Base-by-base conservation (phyloP, 2,113 vertebrate genomes). In the Felis chaus region DNA sequence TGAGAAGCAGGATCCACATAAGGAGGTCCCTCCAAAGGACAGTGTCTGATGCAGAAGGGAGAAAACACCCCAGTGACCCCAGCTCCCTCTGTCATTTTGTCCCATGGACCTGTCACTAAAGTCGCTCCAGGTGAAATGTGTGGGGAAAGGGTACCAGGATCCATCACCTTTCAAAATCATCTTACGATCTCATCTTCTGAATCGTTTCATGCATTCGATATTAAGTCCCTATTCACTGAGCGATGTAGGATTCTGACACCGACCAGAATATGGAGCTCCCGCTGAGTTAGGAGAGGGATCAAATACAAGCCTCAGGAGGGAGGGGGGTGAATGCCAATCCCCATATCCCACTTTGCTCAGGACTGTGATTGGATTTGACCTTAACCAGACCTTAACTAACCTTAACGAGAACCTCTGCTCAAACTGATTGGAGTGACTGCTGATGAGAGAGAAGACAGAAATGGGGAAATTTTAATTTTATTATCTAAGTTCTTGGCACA, bases 401-500 rank as follows among this genome's bases (percentile, higher is more conserved):
- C 27, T n/a, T 36, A 19, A 57, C 63, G 31, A 83, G 61, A 90
- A 88, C 5, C 57, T 81, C n/a, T 55, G 50, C 48, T 29, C 57
- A 81, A 29, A 57, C 0, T 18, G 27, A 15, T 23, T 33, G 12
- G 50, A 45, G 48, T 31, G 31, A 61, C 41, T 88, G 13, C 66
- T 91, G 29, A 25, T 45, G 10, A 71, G 15, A 50, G 74, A 74
- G 31, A 95, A 91, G 36, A 78, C 31, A 31, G 36, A 85, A 90
- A 85, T 39, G 18, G 15, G 41, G 31, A 80, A 16, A 14, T 25
- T 90, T 71, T 89, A n/a, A 78, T 90, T 86, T 63, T 68, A 63
- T 84, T 68, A 86, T 83, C 39, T 81, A 93, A 89, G 41, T 61
- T 90, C n/a, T 13, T 50, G 36, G 12, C 48, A 69, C 48, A 55